Evolutionary conservation across 2,113 vertebrate genomes (phyloP).

Genomic region (Candoia aspera): DNA sequence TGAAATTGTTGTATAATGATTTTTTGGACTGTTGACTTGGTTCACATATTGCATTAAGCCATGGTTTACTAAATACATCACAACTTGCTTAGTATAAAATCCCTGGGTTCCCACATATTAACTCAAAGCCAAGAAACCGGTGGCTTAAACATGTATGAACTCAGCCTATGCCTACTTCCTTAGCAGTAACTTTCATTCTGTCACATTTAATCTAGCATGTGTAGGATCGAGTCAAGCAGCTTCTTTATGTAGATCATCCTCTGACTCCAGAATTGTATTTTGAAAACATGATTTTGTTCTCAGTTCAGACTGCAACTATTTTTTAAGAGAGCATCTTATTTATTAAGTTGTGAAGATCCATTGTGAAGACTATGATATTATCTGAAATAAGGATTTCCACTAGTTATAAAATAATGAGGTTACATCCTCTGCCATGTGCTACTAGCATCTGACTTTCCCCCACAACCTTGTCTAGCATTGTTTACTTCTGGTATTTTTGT

Average conservation of each 20-base stretch:
- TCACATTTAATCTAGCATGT: neutral
- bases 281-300: neutral
- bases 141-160: neutral
- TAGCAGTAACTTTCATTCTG: neutral
- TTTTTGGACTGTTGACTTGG: neutral
- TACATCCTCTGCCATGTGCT: neutral
- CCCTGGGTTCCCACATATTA: neutral
- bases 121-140: neutral
- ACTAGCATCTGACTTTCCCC: neutral
- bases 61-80: neutral
- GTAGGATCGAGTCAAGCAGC: neutral
- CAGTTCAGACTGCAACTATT: neutral
- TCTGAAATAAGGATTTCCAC: neutral
- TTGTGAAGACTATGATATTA: neutral
- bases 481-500: neutral
- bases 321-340: neutral
- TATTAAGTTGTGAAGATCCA: neutral
- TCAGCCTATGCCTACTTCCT: neutral
- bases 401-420: neutral
- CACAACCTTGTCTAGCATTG: neutral
- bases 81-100: neutral
- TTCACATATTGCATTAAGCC: neutral
- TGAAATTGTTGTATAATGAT: neutral
- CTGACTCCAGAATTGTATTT: neutral
- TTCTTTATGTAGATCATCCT: neutral